Conservation (phyloP, 2,113 vertebrate genomes). For the Cryptoleucopteryx plumbea region DNA sequence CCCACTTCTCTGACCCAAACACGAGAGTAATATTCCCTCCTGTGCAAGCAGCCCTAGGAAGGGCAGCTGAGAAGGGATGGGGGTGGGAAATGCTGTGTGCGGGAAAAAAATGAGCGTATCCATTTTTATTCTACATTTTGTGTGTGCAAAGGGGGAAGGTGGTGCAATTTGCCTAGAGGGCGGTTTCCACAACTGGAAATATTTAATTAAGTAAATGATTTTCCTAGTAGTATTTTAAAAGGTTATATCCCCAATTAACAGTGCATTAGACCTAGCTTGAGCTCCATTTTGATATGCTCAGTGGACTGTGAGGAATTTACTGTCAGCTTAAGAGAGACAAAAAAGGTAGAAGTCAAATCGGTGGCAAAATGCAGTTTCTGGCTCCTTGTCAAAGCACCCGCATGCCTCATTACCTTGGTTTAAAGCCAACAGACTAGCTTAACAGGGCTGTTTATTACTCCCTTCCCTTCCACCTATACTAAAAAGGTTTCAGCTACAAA, state of each 20-base stretch:
- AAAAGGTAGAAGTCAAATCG: constrained; percentile 32
- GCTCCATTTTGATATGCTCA: constrained; percentile 20
- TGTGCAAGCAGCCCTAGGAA: background rate
- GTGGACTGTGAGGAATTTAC: constrained; percentile 37
- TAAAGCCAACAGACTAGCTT: constrained; percentile 44
- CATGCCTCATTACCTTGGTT: constrained; percentile 66
- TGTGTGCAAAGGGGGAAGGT: background rate
- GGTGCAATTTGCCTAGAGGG: background rate
- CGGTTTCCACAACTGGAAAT: constrained; percentile 34
- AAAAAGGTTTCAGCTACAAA: background rate
- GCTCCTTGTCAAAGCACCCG: constrained; percentile 46
- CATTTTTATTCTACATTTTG: background rate
- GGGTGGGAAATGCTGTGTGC: background rate
- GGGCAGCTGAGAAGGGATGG: background rate
- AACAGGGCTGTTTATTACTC: constrained; percentile 26
- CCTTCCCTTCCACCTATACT: background rate
- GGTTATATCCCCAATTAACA: background rate
- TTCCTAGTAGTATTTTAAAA: constrained; percentile 49
- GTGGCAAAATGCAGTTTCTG: constrained; percentile 46
- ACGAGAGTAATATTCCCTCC: background rate
- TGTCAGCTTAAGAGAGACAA: constrained; percentile 48
- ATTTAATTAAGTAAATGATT: constrained; percentile 59
- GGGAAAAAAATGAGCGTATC: background rate
- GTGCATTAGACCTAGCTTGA: background rate
- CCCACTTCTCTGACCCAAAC: background rate